Percentiles rank a stretch among this genome's conserved stretches.
Conservation (phyloP, 92 coral and sea anemone genomes). For the Meandrina meandrites region DNA sequence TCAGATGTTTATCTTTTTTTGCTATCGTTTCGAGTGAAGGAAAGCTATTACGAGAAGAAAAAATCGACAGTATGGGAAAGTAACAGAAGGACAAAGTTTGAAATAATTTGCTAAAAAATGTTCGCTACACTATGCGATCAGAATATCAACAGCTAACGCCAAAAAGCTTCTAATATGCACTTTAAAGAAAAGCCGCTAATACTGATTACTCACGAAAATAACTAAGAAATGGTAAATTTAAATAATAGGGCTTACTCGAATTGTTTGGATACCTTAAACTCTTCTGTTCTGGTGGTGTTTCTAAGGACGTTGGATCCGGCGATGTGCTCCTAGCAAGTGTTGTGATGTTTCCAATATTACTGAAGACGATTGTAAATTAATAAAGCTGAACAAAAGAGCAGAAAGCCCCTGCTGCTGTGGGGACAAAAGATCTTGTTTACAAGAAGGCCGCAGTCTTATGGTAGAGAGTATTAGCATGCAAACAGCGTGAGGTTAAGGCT, state of each 20-base stretch:
- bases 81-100: background rate
- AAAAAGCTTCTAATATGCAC: background rate
- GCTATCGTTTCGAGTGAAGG: background rate
- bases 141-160: background rate
- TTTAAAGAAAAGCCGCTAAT: background rate
- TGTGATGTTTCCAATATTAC: background rate
- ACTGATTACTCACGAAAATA: background rate
- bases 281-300: background rate
- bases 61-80: background rate
- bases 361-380: conserved; percentile 7
- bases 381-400: background rate
- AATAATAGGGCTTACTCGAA: background rate
- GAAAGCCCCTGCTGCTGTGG: background rate
- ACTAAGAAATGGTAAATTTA: background rate
- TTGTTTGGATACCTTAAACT: background rate
- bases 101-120: background rate
- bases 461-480: background rate
- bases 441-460: background rate
- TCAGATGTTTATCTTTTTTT: background rate
- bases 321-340: background rate
- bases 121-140: background rate
- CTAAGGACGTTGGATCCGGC: background rate
- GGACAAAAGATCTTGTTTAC: background rate
- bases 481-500: background rate
- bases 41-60: background rate